A percentile compares a stretch with the other conserved stretches of the same genome.
These are phyloP conservation scores for Onychomys torridus DNA, from an alignment of 2,797 vertebrate genomes.

Conservation along the genomic window DNA sequence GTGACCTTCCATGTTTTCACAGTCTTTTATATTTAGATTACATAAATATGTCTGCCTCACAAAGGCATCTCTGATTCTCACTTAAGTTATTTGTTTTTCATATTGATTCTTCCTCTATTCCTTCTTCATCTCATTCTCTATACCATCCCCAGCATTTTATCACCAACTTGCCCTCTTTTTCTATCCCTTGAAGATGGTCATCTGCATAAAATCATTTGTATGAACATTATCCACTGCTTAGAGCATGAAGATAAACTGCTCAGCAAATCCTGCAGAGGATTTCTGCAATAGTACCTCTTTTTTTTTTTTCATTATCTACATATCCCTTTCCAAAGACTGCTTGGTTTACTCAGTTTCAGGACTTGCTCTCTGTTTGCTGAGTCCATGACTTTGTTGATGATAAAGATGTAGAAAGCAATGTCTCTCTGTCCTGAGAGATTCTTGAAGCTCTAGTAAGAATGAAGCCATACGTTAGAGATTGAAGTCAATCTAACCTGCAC, in stretches of 20 bases:
- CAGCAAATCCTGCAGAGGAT: neutral
- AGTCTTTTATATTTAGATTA: neutral
- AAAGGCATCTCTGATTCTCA: slow-evolving; percentile 8
- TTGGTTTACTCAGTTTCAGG: neutral
- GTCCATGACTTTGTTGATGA: neutral
- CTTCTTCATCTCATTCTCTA: neutral
- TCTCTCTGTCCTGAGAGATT: neutral
- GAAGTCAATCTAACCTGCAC: neutral
- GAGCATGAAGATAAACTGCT: neutral
- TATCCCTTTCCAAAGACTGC: neutral
- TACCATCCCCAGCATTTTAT: neutral
- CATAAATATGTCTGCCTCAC: neutral
- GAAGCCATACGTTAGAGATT: neutral
- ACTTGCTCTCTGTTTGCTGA: neutral
- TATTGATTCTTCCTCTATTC: neutral
- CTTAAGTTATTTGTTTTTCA: neutral
- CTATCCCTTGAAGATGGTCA: neutral
- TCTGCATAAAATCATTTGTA: neutral
- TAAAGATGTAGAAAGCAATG: neutral
- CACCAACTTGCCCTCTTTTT: neutral
- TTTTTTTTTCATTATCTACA: neutral
- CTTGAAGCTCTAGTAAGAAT: neutral
- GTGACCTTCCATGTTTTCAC: neutral
- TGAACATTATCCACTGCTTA: neutral
- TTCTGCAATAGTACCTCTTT: neutral